Conservation (phyloP, 2,888 invertebrate species). For the Coenonympha glycerion region DNA sequence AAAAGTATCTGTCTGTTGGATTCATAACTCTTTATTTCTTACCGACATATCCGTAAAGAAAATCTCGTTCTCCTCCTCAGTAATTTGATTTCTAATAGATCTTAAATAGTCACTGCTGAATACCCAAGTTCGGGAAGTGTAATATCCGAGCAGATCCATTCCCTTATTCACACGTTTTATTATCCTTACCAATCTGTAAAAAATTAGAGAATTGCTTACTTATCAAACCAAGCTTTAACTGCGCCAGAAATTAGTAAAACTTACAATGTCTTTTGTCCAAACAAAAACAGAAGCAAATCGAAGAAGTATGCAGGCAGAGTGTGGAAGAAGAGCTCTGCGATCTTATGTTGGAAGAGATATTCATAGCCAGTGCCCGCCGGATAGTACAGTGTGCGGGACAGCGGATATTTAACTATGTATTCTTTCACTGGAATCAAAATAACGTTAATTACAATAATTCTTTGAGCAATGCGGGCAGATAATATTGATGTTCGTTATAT, state of each 20-base stretch:
- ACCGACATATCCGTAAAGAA: conserved; percentile 26
- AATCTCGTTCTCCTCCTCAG: conserved; percentile 16
- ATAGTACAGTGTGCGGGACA: conserved; percentile 82
- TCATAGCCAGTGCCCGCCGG: conserved; percentile 79
- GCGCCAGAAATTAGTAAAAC: too few relatives aligned
- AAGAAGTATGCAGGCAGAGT: conserved; percentile 82
- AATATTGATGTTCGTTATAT: too few relatives aligned
- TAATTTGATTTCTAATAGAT: conserved; percentile 13
- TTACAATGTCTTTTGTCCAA: conserved; percentile 82
- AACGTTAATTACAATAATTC: too few relatives aligned
- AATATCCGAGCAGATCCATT: conserved; percentile 31
- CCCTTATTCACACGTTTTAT: conserved; percentile 3
- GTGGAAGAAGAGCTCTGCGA: conserved; percentile 80
- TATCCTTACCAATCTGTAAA: conserved; percentile 1
- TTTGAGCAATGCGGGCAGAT: too few relatives aligned
- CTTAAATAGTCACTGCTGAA: conserved; percentile 25
- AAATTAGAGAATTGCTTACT: too few relatives aligned
- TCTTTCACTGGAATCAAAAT: conserved; percentile 40
- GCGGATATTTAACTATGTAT: conserved; percentile 77
- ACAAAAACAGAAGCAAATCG: conserved; percentile 76
- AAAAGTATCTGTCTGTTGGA: too few relatives aligned
- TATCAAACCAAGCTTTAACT: too few relatives aligned
- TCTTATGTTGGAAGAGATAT: conserved; percentile 74
- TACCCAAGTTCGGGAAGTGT: conserved; percentile 28
- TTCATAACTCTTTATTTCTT: not conserved